These are phyloP conservation scores for Cantharis rufa DNA, from an alignment of 2,888 invertebrate species.

Conservation along the genomic window DNA sequence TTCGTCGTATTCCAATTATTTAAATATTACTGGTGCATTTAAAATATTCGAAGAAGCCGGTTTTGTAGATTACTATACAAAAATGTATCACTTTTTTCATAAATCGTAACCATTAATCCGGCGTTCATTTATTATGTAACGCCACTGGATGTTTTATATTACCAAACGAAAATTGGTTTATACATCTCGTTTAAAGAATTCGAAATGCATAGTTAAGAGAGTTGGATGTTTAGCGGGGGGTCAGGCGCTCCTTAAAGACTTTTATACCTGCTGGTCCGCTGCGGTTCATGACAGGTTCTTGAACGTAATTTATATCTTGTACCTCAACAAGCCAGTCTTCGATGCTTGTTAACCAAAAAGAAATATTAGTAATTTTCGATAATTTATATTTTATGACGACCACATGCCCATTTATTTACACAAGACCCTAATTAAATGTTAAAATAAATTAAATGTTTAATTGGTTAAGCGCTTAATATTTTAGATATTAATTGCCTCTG, in stretches of 20 bases:
- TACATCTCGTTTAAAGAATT: conserved; percentile 8
- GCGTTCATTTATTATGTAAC: neutral
- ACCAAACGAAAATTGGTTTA: conserved; percentile 17
- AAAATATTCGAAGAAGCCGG: neutral
- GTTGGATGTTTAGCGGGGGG: conserved; percentile 1
- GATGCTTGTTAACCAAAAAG: conserved; percentile 44
- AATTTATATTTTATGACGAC: conserved; percentile 46
- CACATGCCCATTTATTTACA: conserved; percentile 48
- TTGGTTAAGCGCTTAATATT: conserved; percentile 27
- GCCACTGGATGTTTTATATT: conserved; percentile 6
- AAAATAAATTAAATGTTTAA: conserved; percentile 47
- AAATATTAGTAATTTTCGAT: conserved; percentile 49
- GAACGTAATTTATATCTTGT: conserved; percentile 21
- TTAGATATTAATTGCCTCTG: neutral
- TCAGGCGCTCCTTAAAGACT: conserved; percentile 4
- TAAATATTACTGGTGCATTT: neutral
- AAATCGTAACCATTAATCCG: neutral
- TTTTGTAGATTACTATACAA: neutral
- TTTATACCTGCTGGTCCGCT: conserved; percentile 16
- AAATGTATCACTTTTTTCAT: neutral
- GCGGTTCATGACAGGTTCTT: conserved; percentile 22
- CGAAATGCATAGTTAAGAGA: conserved; percentile 19
- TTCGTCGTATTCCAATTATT: neutral
- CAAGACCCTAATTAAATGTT: conserved; percentile 48
- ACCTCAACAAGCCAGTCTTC: conserved; percentile 12